Evolutionary conservation across 2,888 invertebrate species (phyloP), one percentile per base, ranked within the genome.

Genomic region (Reticulitermes lucifugus): DNA sequence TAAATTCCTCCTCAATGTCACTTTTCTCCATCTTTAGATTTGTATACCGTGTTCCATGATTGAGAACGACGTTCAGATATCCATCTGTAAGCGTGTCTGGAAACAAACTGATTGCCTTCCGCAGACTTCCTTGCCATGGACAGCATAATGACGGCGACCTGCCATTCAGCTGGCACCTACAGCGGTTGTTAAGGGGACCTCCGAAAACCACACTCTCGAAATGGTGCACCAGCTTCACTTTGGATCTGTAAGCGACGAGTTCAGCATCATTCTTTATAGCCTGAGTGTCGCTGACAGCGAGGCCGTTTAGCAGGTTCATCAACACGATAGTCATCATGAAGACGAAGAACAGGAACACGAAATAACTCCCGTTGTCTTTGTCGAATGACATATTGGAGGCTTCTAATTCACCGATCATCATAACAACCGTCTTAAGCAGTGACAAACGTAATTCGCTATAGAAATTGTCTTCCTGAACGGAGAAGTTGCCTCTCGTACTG

Each of bases 341-440:
- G 3, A 81, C 81, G 25, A 81, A 81, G n/a, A 81, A 41, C 18
- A 81, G 60, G n/a, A 81, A 81, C 35, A 81, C 21, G 18, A 81
- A 29, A 14, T 81, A 41, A 7, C 81, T 65, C 18, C 81, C 81
- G 35, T 35, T 35, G 35, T 10, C 81, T 21, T 35, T 35, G 35
- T 10, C 60, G 89, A 96, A 96, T 80, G 96, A 94, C 79, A 97
- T 94, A 12, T 94, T 94, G n/a, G 94, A 93, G 0, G 96, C 96
- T 89, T 97, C 96, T 88, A 96, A 96, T 90, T 97, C 97, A 22
- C 97, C 97, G 0, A 96, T 96, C 87, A 96, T 92, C 97, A 97
- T 97, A 1, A 96, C 95, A 46, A 96, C 94, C 0, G 96, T 96
- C 91, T 96, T 96, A 88, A 96, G 96, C 59, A 96, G 89, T 0